Percentiles rank a stretch among this genome's conserved stretches.
Evolutionary conservation across 2,113 vertebrate genomes (phyloP).

Genomic region (Aix galericulata): DNA sequence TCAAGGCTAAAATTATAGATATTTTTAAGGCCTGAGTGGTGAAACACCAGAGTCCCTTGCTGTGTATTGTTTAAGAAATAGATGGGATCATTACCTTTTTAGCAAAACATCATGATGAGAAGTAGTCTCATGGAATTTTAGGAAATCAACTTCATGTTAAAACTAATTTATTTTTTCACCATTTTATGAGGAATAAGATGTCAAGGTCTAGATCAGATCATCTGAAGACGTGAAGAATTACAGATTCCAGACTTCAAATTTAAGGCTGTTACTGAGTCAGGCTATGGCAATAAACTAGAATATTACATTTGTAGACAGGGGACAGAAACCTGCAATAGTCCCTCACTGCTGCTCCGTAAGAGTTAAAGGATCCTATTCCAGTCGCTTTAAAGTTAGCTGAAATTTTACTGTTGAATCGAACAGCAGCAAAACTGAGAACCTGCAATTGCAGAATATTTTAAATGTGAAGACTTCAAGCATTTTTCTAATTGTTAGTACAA

Average conservation of each 20-base stretch:
- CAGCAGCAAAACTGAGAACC: background rate
- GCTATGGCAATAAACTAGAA: background rate
- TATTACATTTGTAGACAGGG: background rate
- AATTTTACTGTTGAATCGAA: background rate
- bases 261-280: background rate
- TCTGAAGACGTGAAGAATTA: background rate
- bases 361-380: background rate
- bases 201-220: conserved; percentile 10
- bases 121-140: conserved; percentile 13
- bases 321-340: background rate
- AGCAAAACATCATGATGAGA: conserved; percentile 16
- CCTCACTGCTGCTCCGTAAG: background rate
- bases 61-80: conserved; percentile 51
- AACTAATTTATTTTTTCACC: conserved; percentile 20
- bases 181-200: background rate
- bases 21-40: conserved; percentile 6
- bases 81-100: conserved; percentile 37
- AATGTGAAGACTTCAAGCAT: background rate
- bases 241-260: background rate
- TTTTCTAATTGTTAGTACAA: background rate
- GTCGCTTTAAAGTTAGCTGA: background rate
- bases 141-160: conserved; percentile 37
- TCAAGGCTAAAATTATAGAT: conserved; percentile 24
- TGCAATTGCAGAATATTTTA: background rate
- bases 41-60: background rate